phyloP scores from a whole-genome alignment of 2,888 invertebrate genomes.

The Scelioninae gen. 1 region DNA sequence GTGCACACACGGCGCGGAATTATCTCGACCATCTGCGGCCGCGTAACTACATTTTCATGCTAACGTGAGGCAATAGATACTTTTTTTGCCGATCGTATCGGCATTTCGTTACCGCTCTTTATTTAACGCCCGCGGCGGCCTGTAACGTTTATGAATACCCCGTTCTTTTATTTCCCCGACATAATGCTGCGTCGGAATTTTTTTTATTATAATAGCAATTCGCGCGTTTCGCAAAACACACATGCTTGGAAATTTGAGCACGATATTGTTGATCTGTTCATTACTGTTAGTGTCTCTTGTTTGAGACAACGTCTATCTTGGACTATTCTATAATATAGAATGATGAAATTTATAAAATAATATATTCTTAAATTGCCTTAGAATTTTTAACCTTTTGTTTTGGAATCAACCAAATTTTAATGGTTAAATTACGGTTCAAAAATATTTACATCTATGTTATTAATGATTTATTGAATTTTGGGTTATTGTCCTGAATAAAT shows the following conservation, averaged over 20 bases:
- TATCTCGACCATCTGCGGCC: constrained; percentile 50
- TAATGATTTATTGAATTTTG: no score
- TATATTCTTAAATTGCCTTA: no score
- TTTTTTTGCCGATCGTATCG: constrained; percentile 51
- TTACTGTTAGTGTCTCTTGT: constrained; percentile 25
- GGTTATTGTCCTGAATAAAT: constrained; percentile 11
- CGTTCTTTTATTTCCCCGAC: constrained; percentile 28
- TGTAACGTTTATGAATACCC: constrained; percentile 51
- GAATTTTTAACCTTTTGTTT: no score
- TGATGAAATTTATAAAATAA: no score
- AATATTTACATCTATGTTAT: no score
- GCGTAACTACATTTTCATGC: constrained; percentile 59
- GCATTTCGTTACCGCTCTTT: constrained; percentile 59
- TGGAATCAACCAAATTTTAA: no score
- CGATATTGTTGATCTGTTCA: constrained; percentile 42
- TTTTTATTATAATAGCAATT: constrained; percentile 56
- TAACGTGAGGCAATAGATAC: constrained; percentile 56
- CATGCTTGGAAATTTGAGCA: constrained; percentile 40
- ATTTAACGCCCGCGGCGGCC: constrained; percentile 47
- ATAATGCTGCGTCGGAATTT: constrained; percentile 36
- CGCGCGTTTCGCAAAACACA: constrained; percentile 30
- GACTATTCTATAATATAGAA: no score
- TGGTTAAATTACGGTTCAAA: no score
- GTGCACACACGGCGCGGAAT: constrained; percentile 17
- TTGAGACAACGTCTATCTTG: constrained; percentile 8